Conservation (phyloP, 2,888 invertebrate species). For the Stictocephala bisonia region DNA sequence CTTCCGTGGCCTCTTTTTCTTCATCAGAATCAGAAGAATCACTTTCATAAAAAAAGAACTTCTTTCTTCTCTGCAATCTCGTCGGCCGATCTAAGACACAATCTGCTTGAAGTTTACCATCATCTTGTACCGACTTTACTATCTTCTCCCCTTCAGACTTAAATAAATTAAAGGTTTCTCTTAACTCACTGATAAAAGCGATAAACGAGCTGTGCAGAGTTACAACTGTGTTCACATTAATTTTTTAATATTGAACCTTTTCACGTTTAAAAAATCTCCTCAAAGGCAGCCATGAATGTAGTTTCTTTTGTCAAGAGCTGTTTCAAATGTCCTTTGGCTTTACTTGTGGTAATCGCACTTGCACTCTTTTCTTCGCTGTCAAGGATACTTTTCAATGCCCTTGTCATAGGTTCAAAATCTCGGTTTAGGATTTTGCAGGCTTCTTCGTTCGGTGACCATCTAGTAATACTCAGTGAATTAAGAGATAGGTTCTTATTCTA, state of each 20-base stretch:
- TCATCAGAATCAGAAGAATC: not conserved
- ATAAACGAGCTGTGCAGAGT: constrained; percentile 20
- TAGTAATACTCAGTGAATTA: constrained; percentile 3
- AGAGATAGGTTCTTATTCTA: not conserved
- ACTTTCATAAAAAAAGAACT: not conserved
- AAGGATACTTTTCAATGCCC: constrained; percentile 8
- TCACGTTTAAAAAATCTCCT: constrained; percentile 20
- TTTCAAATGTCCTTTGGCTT: not conserved
- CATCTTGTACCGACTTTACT: not conserved
- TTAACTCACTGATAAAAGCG: constrained; percentile 16
- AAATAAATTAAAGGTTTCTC: constrained; percentile 10
- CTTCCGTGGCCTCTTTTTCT: not conserved
- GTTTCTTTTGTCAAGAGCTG: not conserved
- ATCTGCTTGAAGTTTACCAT: not conserved
- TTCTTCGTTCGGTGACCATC: constrained; percentile 23
- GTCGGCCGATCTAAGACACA: constrained; percentile 20
- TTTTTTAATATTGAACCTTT: constrained; percentile 18
- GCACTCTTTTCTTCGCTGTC: constrained; percentile 25
- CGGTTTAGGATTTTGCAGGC: constrained; percentile 27
- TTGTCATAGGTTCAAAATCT: constrained; percentile 28
- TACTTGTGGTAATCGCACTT: constrained; percentile 6
- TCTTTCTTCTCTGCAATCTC: constrained; percentile 7
- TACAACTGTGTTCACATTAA: constrained; percentile 11
- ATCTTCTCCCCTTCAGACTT: constrained; percentile 9
- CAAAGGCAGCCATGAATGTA: constrained; percentile 1